Base-by-base conservation (phyloP, 1,140 invertebrate genomes). In the Drosophila paulistorum region DNA sequence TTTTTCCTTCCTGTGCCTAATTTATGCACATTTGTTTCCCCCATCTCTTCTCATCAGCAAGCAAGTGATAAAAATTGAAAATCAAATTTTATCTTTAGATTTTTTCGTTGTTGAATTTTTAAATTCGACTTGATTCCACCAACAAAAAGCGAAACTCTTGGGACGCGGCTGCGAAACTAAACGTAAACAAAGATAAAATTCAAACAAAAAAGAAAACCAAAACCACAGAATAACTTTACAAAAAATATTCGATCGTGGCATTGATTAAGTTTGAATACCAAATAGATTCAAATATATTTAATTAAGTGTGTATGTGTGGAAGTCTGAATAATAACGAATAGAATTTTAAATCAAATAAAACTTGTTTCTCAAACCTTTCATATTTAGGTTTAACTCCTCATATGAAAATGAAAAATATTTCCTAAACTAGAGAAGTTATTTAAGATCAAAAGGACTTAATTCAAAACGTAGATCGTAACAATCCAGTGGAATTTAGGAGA, bases 21-120 rank as follows among this genome's bases (percentile, higher is more conserved):
- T 81, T 81, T 81, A 81, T 81, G 73, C 78, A 59, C 57, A n/a
- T 11, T 11, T 33, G 6, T 20, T 13, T 9, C 14, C 57, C 9
- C 33, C 20, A 30, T 51, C 23, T 37, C 33, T 17, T 35, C 13
- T 6, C 55, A 14, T 14, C 14, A n/a, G 7, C 33, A 23, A 11
- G 17, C 45, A 51, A 23, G 45, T 51, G 20, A 23, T 51, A 51
- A 51, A 48, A 51, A 51, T 51, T 51, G 45, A 23, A 51, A 51
- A 51, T 51, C 45, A 51, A 51, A 23, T 23, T 59, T 59, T 37
- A 39, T 39, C 33, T 59, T 37, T 58, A 58, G 13, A 58, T 17
- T 33, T 14, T 33, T 14, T 14, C 9, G 30, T 30, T 14, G 26
- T 54, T 35, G 2, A 45, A 45, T 14, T 48, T 48, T 51, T 51